Base-by-base conservation (phyloP, 2,888 invertebrate species). In the Oscheius onirici region DNA sequence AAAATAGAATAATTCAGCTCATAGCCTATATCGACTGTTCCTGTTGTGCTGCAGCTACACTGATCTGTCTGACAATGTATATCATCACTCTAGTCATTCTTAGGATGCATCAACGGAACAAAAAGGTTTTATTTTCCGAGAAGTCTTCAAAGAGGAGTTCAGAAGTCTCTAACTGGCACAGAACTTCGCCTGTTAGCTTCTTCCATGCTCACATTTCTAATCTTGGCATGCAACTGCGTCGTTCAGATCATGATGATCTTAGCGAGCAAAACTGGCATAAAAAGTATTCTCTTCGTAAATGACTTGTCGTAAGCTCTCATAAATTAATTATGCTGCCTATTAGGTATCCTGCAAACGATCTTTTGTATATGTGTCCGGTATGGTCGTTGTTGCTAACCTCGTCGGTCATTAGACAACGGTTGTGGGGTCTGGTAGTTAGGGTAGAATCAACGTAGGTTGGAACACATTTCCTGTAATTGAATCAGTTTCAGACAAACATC, bases 381-480 rank as follows among this genome's bases (percentile, higher is more conserved):
- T 78, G 78, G 78, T 74, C 74, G 11, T 57, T 78, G 17, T 40
- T 78, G 44, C 24, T 74, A 28, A 78, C 76, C 22, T 78, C 78
- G 22, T 73, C 76, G 1, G 70, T 72, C n/a, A 51, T 78, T 1
- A 44, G 76, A 41, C 60, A 71, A 55, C 6, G 49, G 41, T 20
- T 58, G 10, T 22, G n/a, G 11, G 11, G 58, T 2, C n/a, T 58
- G 8, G 17, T 58, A 5, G 41, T 2, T 8, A 20, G 43, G 41
- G 13, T 2, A 17, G 58, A 58, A 17, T 11, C 15, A 11, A 58
- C 40, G 58, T 58, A 34, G 5, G 46, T 34, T 6, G 34, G 8
- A 34, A 34, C 8, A 34, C 34, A 34, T 34, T 34, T 8, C 3
- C 5, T 34, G 8, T 34, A 6, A 34, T 34, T 8, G 8, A 34